Conservation (phyloP, 2,113 vertebrate genomes). For the Girardinichthys multiradiatus region DNA sequence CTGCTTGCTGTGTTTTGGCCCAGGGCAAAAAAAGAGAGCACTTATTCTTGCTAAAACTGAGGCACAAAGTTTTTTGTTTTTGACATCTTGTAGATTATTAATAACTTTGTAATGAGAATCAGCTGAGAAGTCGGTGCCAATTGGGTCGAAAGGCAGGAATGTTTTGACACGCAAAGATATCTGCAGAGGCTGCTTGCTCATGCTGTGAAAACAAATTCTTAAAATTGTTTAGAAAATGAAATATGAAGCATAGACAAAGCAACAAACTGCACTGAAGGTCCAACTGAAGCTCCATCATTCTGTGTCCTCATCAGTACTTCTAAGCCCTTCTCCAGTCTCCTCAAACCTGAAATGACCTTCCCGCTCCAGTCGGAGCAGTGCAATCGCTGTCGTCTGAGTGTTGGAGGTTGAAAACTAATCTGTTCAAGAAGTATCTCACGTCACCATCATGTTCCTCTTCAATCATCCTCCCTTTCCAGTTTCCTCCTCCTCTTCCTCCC, state of each 20-base stretch:
- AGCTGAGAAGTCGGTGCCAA: neutral
- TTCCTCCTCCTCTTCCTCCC: conserved; percentile 26
- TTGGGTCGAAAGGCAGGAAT: neutral
- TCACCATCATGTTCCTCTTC: conserved; percentile 40
- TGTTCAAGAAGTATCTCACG: conserved; percentile 39
- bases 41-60: neutral
- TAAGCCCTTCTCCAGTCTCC: conserved; percentile 20
- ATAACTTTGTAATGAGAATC: neutral
- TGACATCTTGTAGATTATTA: neutral
- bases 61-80: neutral
- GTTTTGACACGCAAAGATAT: neutral
- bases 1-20: neutral
- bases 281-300: neutral
- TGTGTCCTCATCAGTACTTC: conserved; percentile 20
- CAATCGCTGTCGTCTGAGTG: conserved; percentile 38
- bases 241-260: neutral
- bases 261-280: neutral
- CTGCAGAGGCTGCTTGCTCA: neutral
- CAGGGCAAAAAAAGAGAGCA: neutral
- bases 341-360: conserved; percentile 49
- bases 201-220: neutral
- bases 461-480: conserved; percentile 38
- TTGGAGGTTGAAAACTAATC: conserved; percentile 46
- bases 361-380: conserved; percentile 18
- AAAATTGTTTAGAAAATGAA: neutral